phyloP scores from a whole-genome alignment of 2,113 vertebrate species.

The Steatornis caripensis region DNA sequence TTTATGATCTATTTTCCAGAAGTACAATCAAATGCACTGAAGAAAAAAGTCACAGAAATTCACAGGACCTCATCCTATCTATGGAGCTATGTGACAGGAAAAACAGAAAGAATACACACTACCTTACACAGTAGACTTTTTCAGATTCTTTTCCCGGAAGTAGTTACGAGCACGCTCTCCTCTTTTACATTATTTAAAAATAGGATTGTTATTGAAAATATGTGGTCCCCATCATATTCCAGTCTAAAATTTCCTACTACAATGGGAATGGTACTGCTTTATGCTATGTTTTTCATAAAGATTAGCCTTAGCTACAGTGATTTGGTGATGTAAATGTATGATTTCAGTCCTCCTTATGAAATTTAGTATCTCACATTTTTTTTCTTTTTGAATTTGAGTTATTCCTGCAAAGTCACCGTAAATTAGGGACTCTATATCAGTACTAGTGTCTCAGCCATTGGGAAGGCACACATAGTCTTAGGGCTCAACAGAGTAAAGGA shows the following conservation, averaged over 20 bases:
- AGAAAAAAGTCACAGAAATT: not conserved
- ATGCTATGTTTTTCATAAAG: not conserved
- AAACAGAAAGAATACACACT: not conserved
- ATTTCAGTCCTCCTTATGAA: not conserved
- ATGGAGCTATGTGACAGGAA: not conserved
- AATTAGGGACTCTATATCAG: not conserved
- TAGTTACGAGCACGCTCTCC: rapidly evolving
- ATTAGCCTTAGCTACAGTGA: not conserved
- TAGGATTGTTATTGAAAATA: not conserved
- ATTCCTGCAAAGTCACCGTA: not conserved
- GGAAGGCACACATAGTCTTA: not conserved
- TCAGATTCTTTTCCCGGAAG: not conserved
- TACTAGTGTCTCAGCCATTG: not conserved
- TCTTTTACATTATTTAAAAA: not conserved
- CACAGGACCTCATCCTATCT: not conserved
- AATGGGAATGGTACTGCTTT: not conserved
- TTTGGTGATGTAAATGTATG: not conserved
- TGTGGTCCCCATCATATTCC: rapidly evolving
- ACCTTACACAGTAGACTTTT: not conserved
- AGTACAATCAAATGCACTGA: not conserved
- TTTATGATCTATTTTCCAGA: not conserved
- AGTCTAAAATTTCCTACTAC: not conserved
- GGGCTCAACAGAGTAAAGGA: not conserved
- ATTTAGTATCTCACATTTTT: not conserved
- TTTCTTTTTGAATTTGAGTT: not conserved